Evolutionary conservation across 1,140 invertebrate species (phyloP).

Genomic region (Dendrolimus kikuchii): DNA sequence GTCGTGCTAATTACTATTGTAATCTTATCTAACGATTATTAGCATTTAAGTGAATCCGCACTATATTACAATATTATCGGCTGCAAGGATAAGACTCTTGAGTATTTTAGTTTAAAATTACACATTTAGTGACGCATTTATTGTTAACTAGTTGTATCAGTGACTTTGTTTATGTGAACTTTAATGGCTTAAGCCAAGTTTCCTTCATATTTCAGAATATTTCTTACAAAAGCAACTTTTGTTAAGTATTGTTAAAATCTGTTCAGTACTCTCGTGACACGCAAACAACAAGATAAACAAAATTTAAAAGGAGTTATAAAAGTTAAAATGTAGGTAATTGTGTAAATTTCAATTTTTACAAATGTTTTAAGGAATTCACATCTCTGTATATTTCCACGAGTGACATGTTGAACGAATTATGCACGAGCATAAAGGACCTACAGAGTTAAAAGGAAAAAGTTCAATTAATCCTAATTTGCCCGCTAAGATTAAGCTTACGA

Average conservation of each 20-base stretch:
- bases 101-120: not conserved
- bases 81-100: not conserved
- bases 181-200: too few species aligned
- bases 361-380: conserved; percentile 18
- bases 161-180: too few species aligned
- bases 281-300: too few species aligned
- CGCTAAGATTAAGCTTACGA: conserved; percentile 63
- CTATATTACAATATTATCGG: not conserved
- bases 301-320: too few species aligned
- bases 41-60: conserved; percentile 13
- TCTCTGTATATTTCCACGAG: conserved; percentile 32
- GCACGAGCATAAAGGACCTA: conserved; percentile 43
- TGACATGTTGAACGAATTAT: conserved; percentile 58
- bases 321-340: too few species aligned
- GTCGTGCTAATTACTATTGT: conserved; percentile 16
- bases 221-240: too few species aligned
- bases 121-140: too few species aligned
- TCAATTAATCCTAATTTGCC: conserved; percentile 71
- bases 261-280: too few species aligned
- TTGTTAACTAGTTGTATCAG: too few species aligned
- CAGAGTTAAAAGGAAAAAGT: conserved; percentile 60
- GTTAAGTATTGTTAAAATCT: too few species aligned
- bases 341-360: too few species aligned
- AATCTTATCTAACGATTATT: conserved; percentile 29
- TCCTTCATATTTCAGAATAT: too few species aligned